These are phyloP conservation scores for Pomacea canaliculata DNA, from an alignment of 2,888 invertebrate species.

Conservation along the genomic window DNA sequence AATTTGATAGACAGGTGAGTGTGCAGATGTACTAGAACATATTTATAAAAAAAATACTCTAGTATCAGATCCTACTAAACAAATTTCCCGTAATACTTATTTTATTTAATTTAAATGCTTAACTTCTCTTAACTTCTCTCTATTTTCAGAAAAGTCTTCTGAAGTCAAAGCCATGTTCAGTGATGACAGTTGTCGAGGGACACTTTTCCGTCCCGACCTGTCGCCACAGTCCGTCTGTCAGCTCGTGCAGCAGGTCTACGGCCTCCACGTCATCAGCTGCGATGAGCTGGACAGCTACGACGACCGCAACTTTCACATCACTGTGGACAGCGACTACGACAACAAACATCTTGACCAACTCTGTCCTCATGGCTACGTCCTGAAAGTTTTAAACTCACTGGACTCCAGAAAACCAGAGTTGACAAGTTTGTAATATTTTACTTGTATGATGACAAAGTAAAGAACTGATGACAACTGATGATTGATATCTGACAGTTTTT, in stretches of 20 bases:
- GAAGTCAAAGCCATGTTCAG: background rate
- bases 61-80: no score
- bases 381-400: conserved; percentile 87
- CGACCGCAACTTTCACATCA: conserved; percentile 81
- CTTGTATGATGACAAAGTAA: background rate
- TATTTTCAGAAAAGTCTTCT: no score
- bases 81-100: no score
- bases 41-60: no score
- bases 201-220: conserved; percentile 6
- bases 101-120: no score
- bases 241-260: conserved; percentile 71
- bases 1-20: no score
- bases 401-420: conserved; percentile 78
- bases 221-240: background rate
- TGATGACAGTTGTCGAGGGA: background rate
- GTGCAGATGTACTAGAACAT: no score
- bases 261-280: conserved; percentile 75
- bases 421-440: conserved; percentile 42
- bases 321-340: conserved; percentile 68
- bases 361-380: conserved; percentile 71
- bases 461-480: background rate
- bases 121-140: no score
- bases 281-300: conserved; percentile 82
- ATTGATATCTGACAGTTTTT: background rate
- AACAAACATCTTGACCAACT: conserved; percentile 46